Evolutionary conservation across 1,140 invertebrate species (phyloP).

Genomic region (Drosophila micromelanica): DNA sequence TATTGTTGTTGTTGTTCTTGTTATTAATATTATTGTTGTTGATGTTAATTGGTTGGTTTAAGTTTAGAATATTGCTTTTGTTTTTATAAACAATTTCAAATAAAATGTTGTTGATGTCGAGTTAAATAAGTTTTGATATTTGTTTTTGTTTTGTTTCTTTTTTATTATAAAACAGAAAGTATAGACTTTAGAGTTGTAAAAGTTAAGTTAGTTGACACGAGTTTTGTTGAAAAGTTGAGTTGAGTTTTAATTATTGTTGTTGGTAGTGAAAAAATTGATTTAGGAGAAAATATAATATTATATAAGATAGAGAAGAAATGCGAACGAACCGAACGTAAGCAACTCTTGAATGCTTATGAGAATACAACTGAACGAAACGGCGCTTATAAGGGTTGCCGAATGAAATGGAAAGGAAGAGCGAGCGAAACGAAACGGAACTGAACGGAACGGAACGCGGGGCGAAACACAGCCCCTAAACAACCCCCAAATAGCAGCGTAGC

Average conservation of each 20-base stretch:
- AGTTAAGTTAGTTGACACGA: slow-evolving; percentile 77
- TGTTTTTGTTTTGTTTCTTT: slow-evolving; percentile 34
- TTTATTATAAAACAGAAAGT: slow-evolving; percentile 49
- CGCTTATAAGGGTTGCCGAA: slow-evolving; percentile 80
- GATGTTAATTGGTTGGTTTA: slow-evolving; percentile 5
- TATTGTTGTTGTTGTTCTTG: slow-evolving; percentile 11
- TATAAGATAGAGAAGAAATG: slow-evolving; percentile 85
- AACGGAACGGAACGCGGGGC: slow-evolving; percentile 16
- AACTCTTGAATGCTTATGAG: slow-evolving; percentile 85
- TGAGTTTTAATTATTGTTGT: slow-evolving; percentile 71
- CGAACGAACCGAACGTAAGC: slow-evolving; percentile 85
- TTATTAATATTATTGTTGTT: slow-evolving; percentile 21
- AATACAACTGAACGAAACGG: slow-evolving; percentile 49
- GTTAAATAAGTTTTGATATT: slow-evolving; percentile 50
- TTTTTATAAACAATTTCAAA: slow-evolving; percentile 54
- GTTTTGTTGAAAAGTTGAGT: slow-evolving; percentile 67
- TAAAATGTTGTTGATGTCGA: slow-evolving; percentile 61
- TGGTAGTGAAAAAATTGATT: slow-evolving; percentile 83
- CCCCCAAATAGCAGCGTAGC: slow-evolving; percentile 62
- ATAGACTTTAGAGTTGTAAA: slow-evolving; percentile 63
- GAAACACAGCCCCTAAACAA: slow-evolving; percentile 71
- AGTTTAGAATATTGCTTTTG: not conserved
- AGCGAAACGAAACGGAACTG: slow-evolving; percentile 24
- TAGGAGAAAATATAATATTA: slow-evolving; percentile 84
- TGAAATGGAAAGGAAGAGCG: slow-evolving; percentile 36